Percentiles rank a stretch among this genome's conserved stretches.
These are phyloP conservation scores for Sphaerophoria rueppellii DNA, from an alignment of 2,888 invertebrate species.

Conservation along the genomic window DNA sequence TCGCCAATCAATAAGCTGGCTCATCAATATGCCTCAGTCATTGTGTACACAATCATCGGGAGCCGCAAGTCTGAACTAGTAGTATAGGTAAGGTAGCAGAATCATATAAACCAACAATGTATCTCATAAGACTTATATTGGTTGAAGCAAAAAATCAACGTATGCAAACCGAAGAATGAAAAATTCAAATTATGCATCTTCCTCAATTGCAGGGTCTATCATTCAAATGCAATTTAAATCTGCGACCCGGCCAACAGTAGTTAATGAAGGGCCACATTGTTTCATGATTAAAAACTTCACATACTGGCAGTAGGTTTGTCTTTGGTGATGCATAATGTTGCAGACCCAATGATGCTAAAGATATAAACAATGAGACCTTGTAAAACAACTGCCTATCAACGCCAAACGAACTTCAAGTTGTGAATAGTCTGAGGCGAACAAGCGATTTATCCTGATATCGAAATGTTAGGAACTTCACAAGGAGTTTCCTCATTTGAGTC, in stretches of 20 bases:
- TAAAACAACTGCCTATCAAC: conserved; percentile 30
- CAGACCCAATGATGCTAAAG: neutral
- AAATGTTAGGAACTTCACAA: too few relatives aligned
- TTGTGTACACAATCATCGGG: conserved; percentile 44
- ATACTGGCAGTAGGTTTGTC: conserved; percentile 24
- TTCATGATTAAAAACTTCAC: conserved; percentile 72
- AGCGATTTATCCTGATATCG: neutral
- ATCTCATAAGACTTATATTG: conserved; percentile 21
- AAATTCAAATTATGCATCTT: conserved; percentile 65
- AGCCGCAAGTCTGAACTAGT: neutral
- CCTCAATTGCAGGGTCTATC: conserved; percentile 28
- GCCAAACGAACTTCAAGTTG: neutral
- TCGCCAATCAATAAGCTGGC: conserved; percentile 40
- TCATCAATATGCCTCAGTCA: neutral
- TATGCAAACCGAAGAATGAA: conserved; percentile 44
- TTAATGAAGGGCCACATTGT: conserved; percentile 74
- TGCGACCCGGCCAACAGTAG: conserved; percentile 67
- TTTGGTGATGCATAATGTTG: conserved; percentile 19
- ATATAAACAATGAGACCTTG: neutral
- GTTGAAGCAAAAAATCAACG: neutral
- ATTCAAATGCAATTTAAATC: conserved; percentile 66
- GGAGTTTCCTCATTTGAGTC: too few relatives aligned
- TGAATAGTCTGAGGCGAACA: neutral
- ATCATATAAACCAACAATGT: conserved; percentile 51
- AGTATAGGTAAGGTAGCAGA: neutral